Percentiles rank a stretch among this genome's conserved stretches.
Evolutionary conservation across 2,113 vertebrate species (phyloP).

Genomic region (Elaphurus davidianus): DNA sequence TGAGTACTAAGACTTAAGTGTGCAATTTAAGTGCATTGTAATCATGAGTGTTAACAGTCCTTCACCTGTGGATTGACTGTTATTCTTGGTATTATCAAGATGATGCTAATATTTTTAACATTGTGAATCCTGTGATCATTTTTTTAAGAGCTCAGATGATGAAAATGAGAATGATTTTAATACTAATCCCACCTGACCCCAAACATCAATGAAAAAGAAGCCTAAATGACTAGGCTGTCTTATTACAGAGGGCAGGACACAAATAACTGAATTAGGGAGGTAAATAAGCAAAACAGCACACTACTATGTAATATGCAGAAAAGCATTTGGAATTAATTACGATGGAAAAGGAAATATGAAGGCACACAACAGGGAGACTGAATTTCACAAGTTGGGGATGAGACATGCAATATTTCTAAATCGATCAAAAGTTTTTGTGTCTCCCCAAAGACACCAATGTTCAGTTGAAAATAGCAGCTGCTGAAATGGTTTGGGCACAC

Average conservation of each 20-base stretch:
- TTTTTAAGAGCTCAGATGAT: constrained; percentile 7
- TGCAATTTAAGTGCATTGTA: not conserved
- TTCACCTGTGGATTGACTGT: not conserved
- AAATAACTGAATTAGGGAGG: not conserved
- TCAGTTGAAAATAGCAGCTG: not conserved
- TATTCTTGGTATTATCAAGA: not conserved
- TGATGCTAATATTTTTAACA: constrained; percentile 27
- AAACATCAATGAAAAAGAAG: not conserved
- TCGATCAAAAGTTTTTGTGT: not conserved
- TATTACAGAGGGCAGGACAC: not conserved
- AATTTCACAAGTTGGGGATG: not conserved
- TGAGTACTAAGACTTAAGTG: not conserved
- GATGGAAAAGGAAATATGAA: not conserved
- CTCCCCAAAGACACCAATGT: not conserved
- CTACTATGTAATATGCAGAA: not conserved
- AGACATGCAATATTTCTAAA: not conserved
- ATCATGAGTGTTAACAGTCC: not conserved
- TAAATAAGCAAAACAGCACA: not conserved
- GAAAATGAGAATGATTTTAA: constrained; percentile 3
- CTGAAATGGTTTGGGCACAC: not conserved
- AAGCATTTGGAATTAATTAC: not conserved
- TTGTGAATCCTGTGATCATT: not conserved
- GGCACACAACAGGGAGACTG: not conserved
- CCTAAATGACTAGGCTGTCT: not conserved
- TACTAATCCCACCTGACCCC: not conserved